Percentiles rank a stretch among this genome's conserved stretches.
These are phyloP conservation scores for Muscicapa comitata DNA, from an alignment of 2,797 vertebrate species.

Conservation along the genomic window DNA sequence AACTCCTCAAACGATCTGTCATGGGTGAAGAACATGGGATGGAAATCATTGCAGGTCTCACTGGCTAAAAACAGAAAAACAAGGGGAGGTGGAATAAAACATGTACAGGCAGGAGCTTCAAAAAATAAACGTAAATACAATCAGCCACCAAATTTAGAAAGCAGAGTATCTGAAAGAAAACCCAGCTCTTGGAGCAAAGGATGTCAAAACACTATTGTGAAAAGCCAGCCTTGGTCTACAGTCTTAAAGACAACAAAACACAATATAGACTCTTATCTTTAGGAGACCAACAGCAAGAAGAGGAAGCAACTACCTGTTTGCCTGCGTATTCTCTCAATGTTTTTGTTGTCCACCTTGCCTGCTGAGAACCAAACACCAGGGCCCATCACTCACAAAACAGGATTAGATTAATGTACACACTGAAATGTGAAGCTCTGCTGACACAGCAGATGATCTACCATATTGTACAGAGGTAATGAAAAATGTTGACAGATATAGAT, in stretches of 20 bases:
- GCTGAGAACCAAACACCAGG: background rate
- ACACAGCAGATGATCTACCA: background rate
- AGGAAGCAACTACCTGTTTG: background rate
- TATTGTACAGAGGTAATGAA: background rate
- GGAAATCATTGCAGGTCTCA: conserved; percentile 98
- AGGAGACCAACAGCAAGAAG: background rate
- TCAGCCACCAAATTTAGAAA: background rate
- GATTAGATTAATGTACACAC: background rate
- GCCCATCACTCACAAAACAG: background rate
- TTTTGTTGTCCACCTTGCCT: background rate
- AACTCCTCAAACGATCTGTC: conserved; percentile 95
- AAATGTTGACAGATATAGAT: background rate
- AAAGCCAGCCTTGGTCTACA: background rate
- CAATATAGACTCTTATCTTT: background rate
- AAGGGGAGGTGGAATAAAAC: background rate
- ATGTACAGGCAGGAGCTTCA: background rate
- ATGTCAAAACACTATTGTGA: background rate
- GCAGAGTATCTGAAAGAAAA: background rate
- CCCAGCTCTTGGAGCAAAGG: background rate
- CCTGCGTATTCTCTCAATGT: background rate
- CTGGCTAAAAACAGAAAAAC: conserved; percentile 82
- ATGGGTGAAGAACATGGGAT: conserved; percentile 99
- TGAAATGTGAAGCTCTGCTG: background rate
- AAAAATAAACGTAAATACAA: background rate
- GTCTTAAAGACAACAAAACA: background rate